Evolutionary conservation across 2,888 invertebrate species (phyloP).

Genomic region (Odiellus spinosus): DNA sequence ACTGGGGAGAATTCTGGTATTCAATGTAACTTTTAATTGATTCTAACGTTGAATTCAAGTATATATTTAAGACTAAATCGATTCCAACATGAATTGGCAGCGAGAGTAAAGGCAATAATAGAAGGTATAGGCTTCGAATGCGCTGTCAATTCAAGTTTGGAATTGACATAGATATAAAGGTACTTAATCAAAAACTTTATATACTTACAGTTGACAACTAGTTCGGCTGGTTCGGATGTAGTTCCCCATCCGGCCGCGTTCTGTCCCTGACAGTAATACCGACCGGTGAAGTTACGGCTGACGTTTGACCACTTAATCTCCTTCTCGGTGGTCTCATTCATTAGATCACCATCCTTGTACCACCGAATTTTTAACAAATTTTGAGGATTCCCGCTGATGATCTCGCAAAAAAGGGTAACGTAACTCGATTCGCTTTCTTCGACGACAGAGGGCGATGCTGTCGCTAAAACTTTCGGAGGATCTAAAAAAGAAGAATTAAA

Average conservation of each 20-base stretch:
- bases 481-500: constrained; percentile 5
- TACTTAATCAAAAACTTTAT: too few species aligned
- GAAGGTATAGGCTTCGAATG: too few species aligned
- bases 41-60: too few species aligned
- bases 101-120: too few species aligned
- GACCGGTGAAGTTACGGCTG: constrained; percentile 17
- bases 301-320: constrained; percentile 19
- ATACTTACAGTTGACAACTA: constrained; percentile 19
- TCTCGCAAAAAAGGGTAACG: constrained; percentile 19
- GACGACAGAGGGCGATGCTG: constrained; percentile 14
- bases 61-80: too few species aligned
- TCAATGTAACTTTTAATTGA: too few species aligned
- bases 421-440: constrained; percentile 19
- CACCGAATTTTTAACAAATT: constrained; percentile 18
- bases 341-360: constrained; percentile 17
- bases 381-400: constrained; percentile 20
- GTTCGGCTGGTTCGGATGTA: constrained; percentile 11
- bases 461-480: constrained; percentile 17
- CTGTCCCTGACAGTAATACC: constrained; percentile 19
- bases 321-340: constrained; percentile 18
- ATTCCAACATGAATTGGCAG: too few species aligned
- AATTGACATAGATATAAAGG: too few species aligned
- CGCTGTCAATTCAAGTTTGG: too few species aligned
- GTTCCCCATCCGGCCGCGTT: constrained; percentile 19
- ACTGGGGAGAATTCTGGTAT: too few species aligned